Percentiles rank a stretch among this genome's conserved stretches.
Conservation (phyloP, 2,113 vertebrate genomes). For the Lucifuga dentata region DNA sequence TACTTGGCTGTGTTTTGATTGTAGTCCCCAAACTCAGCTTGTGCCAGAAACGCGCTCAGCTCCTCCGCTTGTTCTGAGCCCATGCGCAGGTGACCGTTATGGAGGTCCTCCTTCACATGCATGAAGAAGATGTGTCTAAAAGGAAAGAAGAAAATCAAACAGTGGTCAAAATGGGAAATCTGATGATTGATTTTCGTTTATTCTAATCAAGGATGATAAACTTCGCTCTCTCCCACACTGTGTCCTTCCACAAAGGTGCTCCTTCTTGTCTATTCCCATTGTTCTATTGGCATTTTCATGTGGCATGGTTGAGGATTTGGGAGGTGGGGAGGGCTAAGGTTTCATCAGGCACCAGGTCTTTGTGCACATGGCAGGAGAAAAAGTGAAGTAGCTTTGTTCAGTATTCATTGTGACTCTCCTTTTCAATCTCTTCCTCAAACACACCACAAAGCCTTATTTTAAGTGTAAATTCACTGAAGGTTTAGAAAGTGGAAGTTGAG, state of each 20-base stretch:
- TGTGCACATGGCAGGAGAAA: conserved; percentile 9
- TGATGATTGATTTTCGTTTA: too few relatives aligned
- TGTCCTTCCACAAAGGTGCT: neutral
- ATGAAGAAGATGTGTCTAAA: conserved; percentile 93
- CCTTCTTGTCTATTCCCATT: neutral
- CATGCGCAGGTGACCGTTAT: conserved; percentile 92
- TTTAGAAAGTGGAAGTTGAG: conserved; percentile 1
- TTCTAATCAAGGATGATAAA: too few relatives aligned
- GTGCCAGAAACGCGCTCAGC: conserved; percentile 93
- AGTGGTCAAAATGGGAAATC: conserved; percentile 12
- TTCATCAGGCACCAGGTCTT: conserved; percentile 23
- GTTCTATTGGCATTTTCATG: neutral
- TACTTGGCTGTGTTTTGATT: conserved; percentile 98
- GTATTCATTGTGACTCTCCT: neutral
- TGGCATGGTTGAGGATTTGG: conserved; percentile 5
- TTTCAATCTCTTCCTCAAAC: conserved; percentile 37
- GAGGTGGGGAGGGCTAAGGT: neutral
- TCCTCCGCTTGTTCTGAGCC: conserved; percentile 91
- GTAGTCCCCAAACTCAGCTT: conserved; percentile 96
- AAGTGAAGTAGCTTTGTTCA: neutral
- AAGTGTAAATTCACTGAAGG: neutral
- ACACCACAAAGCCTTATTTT: conserved; percentile 18
- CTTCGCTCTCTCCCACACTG: too few relatives aligned
- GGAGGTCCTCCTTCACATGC: conserved; percentile 96
- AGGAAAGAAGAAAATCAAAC: neutral